Evolutionary conservation across 2,888 invertebrate genomes (phyloP).

Genomic region (Amblyjoppa proteus): DNA sequence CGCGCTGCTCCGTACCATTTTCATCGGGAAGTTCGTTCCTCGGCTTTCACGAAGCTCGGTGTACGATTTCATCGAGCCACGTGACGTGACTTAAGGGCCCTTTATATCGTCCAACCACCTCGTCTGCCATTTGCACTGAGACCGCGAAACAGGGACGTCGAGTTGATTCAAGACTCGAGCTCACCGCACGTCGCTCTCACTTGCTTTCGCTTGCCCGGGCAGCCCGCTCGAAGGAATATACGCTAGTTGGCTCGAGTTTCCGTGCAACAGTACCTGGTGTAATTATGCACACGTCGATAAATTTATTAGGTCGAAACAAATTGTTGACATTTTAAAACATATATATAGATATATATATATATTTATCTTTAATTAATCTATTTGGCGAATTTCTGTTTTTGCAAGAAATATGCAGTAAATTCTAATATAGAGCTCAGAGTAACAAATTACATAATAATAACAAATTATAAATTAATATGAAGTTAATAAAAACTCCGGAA

Average conservation of each 20-base stretch:
- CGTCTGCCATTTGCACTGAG: constrained; percentile 28
- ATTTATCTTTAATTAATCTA: too few species aligned
- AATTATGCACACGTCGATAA: neutral
- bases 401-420: too few species aligned
- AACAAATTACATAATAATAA: too few species aligned
- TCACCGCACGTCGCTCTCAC: constrained; percentile 15
- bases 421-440: too few species aligned
- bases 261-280: neutral
- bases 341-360: too few species aligned
- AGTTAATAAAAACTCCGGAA: too few species aligned
- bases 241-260: constrained; percentile 8
- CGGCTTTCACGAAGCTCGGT: neutral
- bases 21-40: neutral
- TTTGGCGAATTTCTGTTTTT: too few species aligned
- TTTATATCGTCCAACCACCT: constrained; percentile 31
- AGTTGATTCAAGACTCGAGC: constrained; percentile 19
- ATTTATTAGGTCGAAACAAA: neutral
- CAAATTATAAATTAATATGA: too few species aligned
- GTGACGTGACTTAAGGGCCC: constrained; percentile 44
- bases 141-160: constrained; percentile 25
- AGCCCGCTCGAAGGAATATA: constrained; percentile 17
- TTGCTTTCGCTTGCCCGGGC: constrained; percentile 24
- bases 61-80: constrained; percentile 43
- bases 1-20: neutral
- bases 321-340: too few species aligned